Conservation (phyloP, 1,140 invertebrate genomes). For the Eubasilissa regina region DNA sequence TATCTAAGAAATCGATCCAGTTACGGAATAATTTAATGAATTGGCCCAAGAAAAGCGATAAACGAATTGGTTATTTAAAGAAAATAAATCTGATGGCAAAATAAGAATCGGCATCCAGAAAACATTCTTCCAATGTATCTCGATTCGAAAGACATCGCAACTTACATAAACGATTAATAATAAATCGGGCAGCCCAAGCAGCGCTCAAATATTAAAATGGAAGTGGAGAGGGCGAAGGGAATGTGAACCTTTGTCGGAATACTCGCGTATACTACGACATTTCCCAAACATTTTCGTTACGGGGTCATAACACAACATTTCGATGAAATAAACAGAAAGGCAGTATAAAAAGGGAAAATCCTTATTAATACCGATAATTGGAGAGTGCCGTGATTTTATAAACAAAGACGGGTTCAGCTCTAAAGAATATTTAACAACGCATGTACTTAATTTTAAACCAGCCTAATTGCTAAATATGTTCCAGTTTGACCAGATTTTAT, state of each 20-base stretch:
- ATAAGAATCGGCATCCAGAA: not conserved
- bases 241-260: constrained; percentile 33
- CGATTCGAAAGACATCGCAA: constrained; percentile 30
- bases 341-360: not conserved
- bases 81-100: constrained; percentile 7
- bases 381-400: not conserved
- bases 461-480: not conserved
- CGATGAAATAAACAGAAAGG: constrained; percentile 10
- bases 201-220: constrained; percentile 56
- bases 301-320: constrained; percentile 6
- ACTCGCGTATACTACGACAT: not conserved
- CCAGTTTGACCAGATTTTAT: too few species aligned
- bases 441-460: not conserved
- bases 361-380: constrained; percentile 12
- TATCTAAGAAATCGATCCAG: too few species aligned
- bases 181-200: constrained; percentile 45
- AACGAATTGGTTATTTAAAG: constrained; percentile 10
- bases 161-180: constrained; percentile 48
- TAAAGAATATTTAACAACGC: not conserved
- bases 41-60: not conserved
- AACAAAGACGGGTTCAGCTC: not conserved
- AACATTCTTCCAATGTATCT: not conserved
- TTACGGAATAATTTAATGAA: too few species aligned
- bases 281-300: not conserved
- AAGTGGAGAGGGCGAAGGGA: constrained; percentile 3